A percentile compares a stretch with the other conserved stretches of the same genome.
These are phyloP conservation scores for Premnoplex brunnescens DNA, from an alignment of 2,797 vertebrate species.

Conservation along the genomic window DNA sequence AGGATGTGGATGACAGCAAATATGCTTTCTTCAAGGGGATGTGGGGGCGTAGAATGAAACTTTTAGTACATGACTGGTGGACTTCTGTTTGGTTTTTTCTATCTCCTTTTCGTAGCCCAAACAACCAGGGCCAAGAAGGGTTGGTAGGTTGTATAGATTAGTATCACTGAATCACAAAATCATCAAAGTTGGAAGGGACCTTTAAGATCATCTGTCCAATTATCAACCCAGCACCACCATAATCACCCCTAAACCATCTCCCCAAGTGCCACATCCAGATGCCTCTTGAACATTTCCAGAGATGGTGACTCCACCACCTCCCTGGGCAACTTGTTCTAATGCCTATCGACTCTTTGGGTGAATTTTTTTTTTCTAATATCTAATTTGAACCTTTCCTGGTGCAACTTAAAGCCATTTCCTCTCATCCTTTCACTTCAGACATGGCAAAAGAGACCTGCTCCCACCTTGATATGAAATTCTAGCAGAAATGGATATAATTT, in stretches of 20 bases:
- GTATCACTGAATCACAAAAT: neutral
- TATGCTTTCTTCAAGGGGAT: neutral
- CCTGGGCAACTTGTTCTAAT: neutral
- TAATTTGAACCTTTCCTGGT: neutral
- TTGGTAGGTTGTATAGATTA: neutral
- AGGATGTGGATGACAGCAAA: neutral
- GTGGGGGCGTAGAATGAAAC: neutral
- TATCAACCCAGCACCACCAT: neutral
- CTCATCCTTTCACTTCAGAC: neutral
- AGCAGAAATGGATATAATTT: neutral
- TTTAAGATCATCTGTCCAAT: neutral
- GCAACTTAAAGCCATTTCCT: neutral
- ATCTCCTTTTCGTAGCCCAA: neutral
- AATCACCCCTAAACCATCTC: neutral
- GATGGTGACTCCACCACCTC: neutral
- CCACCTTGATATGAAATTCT: rapidly evolving
- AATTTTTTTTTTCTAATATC: neutral
- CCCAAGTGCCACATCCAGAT: neutral
- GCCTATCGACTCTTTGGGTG: neutral
- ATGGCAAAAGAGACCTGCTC: neutral
- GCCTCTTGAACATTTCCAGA: neutral
- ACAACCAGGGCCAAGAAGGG: neutral
- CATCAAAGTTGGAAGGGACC: neutral
- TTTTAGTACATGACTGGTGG: neutral
- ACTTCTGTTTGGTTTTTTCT: neutral